Evolutionary conservation across 2,113 vertebrate genomes (phyloP), one percentile per base, ranked within the genome.

Genomic region (Pelmatolapia mariae): DNA sequence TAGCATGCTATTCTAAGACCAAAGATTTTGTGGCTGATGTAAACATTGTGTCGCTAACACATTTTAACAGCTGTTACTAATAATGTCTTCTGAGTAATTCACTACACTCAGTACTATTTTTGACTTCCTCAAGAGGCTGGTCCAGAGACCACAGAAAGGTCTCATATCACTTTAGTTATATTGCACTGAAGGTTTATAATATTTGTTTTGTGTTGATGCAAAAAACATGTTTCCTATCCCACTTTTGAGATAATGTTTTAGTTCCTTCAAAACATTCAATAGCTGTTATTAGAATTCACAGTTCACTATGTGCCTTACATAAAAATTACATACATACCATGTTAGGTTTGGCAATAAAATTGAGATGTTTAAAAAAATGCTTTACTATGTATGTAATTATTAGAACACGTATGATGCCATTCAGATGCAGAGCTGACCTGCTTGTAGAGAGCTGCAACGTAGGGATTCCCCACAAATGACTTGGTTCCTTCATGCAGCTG

Each of bases 381-480:
- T 50, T 78, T 19, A 3, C 45, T 52, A 52, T n/a, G 26, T 13
- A n/a, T 2, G 26, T n/a, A 78, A 52, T 78, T 52, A 78, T 78
- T 52, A 52, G 10, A 76, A 73, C 15, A 29, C 1, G 0, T 61
- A 26, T 71, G 3, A 78, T 54, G 22, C n/a, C 16, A 31, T 1
- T 15, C 13, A 56, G 13, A 19, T 33, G 26, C 38, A 54, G 36
- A 33, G 4, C 98, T 97, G 79, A 99, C 97, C 95, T 99, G 98
- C 95, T 98, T 99, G 92, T 99, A 99, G 89, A 99, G 97, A 1
- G 98, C 97, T 1, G 98, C 97, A 40, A 99, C 97, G 0, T 99
- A 99, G 10, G 98, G 98, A 90, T 99, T 99, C 92, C 97, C 97
- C 40, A 99, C 96, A 2, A 98, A 98, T 1, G 98, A 99, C 38